Percentiles rank a stretch among this genome's conserved stretches.
Conservation (phyloP, 2,888 invertebrate genomes). For the Thumatha senex region DNA sequence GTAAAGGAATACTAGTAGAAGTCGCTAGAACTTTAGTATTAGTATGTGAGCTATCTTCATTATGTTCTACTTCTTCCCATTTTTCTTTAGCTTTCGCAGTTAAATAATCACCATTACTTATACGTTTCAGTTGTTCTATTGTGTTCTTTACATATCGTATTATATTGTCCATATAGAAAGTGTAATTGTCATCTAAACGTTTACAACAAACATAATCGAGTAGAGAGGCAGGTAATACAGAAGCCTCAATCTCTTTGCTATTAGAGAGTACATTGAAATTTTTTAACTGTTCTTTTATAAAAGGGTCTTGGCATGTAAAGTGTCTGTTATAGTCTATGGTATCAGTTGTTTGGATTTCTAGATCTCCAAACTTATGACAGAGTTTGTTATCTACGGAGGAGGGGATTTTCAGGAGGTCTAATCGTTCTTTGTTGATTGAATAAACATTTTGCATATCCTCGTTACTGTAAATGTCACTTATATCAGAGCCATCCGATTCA, state of each 20-base stretch:
- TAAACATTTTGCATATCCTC: conserved; percentile 59
- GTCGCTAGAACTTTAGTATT: conserved; percentile 55
- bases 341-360: conserved; percentile 52
- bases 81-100: conserved; percentile 71
- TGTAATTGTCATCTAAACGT: conserved; percentile 66
- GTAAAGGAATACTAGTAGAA: conserved; percentile 61
- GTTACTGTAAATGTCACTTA: conserved; percentile 56
- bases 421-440: conserved; percentile 58
- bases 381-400: conserved; percentile 55
- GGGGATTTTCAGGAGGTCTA: conserved; percentile 55
- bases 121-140: conserved; percentile 74
- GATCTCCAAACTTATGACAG: conserved; percentile 62
- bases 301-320: conserved; percentile 57
- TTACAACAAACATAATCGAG: conserved; percentile 71
- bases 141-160: conserved; percentile 68
- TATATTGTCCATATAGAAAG: conserved; percentile 73
- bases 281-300: conserved; percentile 56
- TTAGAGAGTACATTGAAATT: conserved; percentile 44
- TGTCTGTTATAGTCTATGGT: conserved; percentile 48
- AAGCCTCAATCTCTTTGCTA: conserved; percentile 38
- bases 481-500: conserved; percentile 61
- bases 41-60: conserved; percentile 20
- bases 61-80: conserved; percentile 58
- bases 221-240: conserved; percentile 58
- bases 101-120: conserved; percentile 75